Base-by-base conservation (phyloP, 2,888 invertebrate genomes). In the Choristoneura rosaceana region DNA sequence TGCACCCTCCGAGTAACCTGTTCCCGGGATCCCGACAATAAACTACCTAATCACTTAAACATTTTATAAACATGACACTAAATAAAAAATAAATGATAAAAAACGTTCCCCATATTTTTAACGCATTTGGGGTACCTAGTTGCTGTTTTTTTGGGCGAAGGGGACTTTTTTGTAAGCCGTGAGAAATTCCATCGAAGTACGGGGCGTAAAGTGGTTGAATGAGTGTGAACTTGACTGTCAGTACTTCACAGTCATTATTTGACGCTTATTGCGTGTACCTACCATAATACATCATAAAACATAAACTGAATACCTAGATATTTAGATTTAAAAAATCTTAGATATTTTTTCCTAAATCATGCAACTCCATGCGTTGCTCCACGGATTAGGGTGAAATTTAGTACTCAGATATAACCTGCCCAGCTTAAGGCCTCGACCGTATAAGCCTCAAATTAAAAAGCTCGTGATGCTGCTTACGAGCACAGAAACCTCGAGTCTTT, bases 71-170 rank as follows among this genome's bases (percentile, higher is more conserved):
- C 76, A 77, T 74, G 76, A 74, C 69, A 69, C 38, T 64, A 70
- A 71, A 71, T 77, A 82, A 81, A 80, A 78, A 78, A 45, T 52
- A 1, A 17, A n/a, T 38, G 58, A 73, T 76, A 88, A 88, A 88
- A 84, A 84, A 70, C 71, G 78, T 82, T 82, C 87, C 86, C 78
- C 74, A 70, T 70, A 77, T 87, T 87, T 87, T 86, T 84, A 83
- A 82, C 77, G 74, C 77, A 74, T 79, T 15, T 76, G 69, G 76
- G 78, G 76, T 79, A n/a, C n/a, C n/a, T n/a, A 83, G 86, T 86
- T 82, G 81, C 79, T 75, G 73, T 75, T 77, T 79, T 81, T 86
- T 84, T 85, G 82, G 74, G 76, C 79, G 66, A 76, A 75, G 78
- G 83, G 83, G 87, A 79, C 75, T 74, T 79, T 87, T 87, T 90